Evolutionary conservation across 2,113 vertebrate genomes (phyloP).

Genomic region (Melanocharis versteri): DNA sequence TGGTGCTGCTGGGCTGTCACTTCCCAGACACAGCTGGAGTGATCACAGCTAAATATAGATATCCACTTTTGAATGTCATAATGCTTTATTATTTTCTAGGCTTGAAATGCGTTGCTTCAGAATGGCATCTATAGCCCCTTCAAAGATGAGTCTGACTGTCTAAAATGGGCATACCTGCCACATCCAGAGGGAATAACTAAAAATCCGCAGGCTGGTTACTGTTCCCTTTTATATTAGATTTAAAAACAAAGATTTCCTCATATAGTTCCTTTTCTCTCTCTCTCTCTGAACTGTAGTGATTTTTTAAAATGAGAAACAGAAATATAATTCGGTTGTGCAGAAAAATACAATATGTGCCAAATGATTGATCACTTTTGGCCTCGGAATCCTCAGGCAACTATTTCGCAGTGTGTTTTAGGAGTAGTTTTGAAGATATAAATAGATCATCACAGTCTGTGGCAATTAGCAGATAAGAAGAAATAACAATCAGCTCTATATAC

Average conservation of each 20-base stretch:
- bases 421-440: constrained; percentile 13
- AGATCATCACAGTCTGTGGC: background rate
- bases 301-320: background rate
- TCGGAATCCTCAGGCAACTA: background rate
- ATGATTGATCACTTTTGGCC: constrained; percentile 6
- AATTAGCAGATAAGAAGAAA: constrained; percentile 34
- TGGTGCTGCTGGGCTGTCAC: background rate
- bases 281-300: background rate
- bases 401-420: background rate
- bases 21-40: background rate
- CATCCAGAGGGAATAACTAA: background rate
- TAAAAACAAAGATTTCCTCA: background rate
- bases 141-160: background rate
- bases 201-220: background rate
- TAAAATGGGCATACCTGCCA: background rate
- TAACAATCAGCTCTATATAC: background rate
- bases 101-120: rapidly evolving
- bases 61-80: no score
- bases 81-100: background rate
- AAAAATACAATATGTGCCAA: background rate
- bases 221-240: background rate
- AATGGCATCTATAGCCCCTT: background rate
- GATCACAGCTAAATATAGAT: no score
- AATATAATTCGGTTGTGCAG: background rate
- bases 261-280: background rate